Evolutionary conservation across 2,888 invertebrate genomes (phyloP), one percentile per base, ranked within the genome.

Genomic region (Calameuta filiformis): DNA sequence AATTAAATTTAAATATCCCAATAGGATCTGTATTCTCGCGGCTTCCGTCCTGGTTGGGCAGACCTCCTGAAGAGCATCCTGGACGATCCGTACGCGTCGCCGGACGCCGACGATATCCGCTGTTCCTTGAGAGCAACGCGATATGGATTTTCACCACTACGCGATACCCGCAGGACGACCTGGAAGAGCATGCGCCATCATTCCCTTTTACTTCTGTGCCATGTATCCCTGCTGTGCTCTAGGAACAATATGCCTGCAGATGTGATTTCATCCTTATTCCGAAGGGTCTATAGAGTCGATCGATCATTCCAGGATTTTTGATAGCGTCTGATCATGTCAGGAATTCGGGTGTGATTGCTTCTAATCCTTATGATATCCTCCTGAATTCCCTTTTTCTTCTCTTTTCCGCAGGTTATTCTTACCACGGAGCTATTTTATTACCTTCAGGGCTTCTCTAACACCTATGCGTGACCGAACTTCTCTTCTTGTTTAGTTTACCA

Each of bases 111-210:
- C 56, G 56, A 56, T 56, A 56, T 56, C 56, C 56, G 56, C 56
- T 56, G 23, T 23, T 56, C 56, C 56, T 56, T 56, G 56, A 56
- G 2, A 56, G 56, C 56, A 56, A 56, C 56, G 56, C 80, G 79
- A 82, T 87, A 87, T 84, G 85, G 87, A 87, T 87, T 86, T 86
- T 85, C 85, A 73, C 81, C 75, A 79, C 78, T 79, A 81, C 81
- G 81, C 83, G 81, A 77, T 83, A 80, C 83, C 80, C 81, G 80
- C 75, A 82, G 80, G 78, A 84, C 79, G 79, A 84, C 79, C 56
- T 56, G 56, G 79, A 79, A 82, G 88, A 87, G 88, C 88, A 88
- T 88, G 88, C 88, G 88, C 88, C 82, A 81, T 77, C 76, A 35
- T 82, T 75, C 73, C 73, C 35, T 56, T 56, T 56, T 56, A 56